Evolutionary conservation across 2,888 invertebrate species (phyloP).

Genomic region (Agrotis ipsilon): DNA sequence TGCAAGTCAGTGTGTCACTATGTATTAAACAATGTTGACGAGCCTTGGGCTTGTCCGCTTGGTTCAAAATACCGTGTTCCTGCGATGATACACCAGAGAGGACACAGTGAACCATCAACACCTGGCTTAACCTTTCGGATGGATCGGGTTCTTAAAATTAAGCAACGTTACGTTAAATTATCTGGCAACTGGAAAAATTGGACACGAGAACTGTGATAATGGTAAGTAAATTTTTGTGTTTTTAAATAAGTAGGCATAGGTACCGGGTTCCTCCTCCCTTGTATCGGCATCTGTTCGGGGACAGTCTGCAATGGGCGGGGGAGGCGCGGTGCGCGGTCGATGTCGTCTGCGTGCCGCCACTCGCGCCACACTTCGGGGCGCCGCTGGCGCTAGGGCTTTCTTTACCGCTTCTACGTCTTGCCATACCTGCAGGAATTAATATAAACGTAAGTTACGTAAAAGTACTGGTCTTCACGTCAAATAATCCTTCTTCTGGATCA

Average conservation of each 20-base stretch:
- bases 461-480: not conserved
- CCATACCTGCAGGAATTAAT: conserved; percentile 90
- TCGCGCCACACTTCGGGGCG: conserved; percentile 88
- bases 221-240: conserved; percentile 7
- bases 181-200: not conserved
- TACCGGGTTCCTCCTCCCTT: conserved; percentile 72
- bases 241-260: conserved; percentile 16
- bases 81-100: conserved; percentile 1
- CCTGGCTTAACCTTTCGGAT: not conserved
- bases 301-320: conserved; percentile 79
- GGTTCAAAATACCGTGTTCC: not conserved
- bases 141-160: not conserved
- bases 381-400: conserved; percentile 92
- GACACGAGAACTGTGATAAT: not conserved
- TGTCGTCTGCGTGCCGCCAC: conserved; percentile 78
- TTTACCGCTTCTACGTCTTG: conserved; percentile 94
- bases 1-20: not conserved
- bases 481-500: not conserved
- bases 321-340: conserved; percentile 64
- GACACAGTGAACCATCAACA: not conserved
- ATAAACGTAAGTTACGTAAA: conserved; percentile 5
- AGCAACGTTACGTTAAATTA: not conserved
- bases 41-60: not conserved
- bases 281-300: conserved; percentile 77
- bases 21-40: not conserved